Evolutionary conservation across 2,888 invertebrate species (phyloP).

Genomic region (Calameuta pallipes): DNA sequence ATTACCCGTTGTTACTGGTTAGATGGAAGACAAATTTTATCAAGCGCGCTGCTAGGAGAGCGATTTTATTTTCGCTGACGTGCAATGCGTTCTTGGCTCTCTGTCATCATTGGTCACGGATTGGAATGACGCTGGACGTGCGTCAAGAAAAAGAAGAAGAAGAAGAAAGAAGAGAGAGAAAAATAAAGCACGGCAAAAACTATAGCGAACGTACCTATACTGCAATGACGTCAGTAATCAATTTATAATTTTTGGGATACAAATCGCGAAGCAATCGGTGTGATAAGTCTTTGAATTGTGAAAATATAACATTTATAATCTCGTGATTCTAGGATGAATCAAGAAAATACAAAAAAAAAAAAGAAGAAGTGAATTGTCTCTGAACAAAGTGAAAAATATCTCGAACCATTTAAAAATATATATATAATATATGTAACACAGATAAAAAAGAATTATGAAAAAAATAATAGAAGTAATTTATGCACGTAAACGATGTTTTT

Average conservation of each 20-base stretch:
- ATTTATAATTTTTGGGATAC: not conserved
- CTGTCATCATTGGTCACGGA: not conserved
- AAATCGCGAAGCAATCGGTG: not conserved
- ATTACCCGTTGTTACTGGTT: slow-evolving; percentile 36
- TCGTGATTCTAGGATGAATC: not conserved
- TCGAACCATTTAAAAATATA: not conserved
- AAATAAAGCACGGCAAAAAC: not conserved
- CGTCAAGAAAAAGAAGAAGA: not conserved
- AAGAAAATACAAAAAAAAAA: not conserved
- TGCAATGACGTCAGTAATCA: not conserved
- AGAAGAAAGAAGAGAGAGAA: not conserved
- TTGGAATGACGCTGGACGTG: not conserved
- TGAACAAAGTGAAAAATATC: not conserved
- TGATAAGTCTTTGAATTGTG: not conserved
- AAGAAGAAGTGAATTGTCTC: not conserved
- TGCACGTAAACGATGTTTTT: not conserved
- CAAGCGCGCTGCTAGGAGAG: slow-evolving; percentile 53
- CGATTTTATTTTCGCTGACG: slow-evolving; percentile 44
- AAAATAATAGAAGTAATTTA: not conserved
- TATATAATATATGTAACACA: not conserved
- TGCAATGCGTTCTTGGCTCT: slow-evolving; percentile 7
- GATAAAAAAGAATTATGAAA: not conserved
- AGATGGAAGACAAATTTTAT: slow-evolving; percentile 18
- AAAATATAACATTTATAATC: not conserved
- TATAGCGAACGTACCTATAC: not conserved